Base-by-base conservation (phyloP, 1,140 invertebrate species). In the Solenopsis fugax region DNA sequence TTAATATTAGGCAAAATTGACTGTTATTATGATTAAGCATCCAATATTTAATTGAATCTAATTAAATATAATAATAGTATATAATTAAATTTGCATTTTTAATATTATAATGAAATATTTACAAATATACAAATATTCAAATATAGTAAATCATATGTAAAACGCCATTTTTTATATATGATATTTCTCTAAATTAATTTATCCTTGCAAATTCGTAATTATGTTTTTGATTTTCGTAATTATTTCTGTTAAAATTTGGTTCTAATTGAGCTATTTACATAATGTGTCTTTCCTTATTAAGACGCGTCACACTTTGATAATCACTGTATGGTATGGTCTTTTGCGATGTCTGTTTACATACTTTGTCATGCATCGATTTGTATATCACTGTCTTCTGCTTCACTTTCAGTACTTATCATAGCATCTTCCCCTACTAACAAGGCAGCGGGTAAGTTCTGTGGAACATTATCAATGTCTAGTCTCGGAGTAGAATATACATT, bases 311-410 rank as follows among this genome's bases (percentile, higher is more conserved):
- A 45, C 12, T 7, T 60, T 6, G 5, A 75, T n/a, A 62, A 34
- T 76, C 64, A 77, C 54, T 88, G 54, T 85, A 76, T 48, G 34
- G 34, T 85, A 60, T 54, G 45, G 71, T 21, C 13, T 21, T 37
- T 29, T 12, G 56, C 41, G 62, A 85, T 77, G n/a, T 88, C 12
- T 18, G 52, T 78, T 94, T 92, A 92, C 65, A 91, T 89, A 88
- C 81, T 88, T 91, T 92, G 93, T 95, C 94, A 95, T 87, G 95
- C 95, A 78, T 95, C 95, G 56, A 95, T 95, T 88, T 95, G 95
- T 89, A 96, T 93, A 87, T 96, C 95, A 87, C 95, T 95, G 34
- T 95, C 95, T 56, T 95, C 95, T 50, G 95, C 94, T 88, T 95
- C 95, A 86, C 94, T 95, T 85, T 95, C 95, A 10, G 95, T 95